Base-by-base conservation (phyloP, 23 tunicate species). In the Botrylloides violaceus region DNA sequence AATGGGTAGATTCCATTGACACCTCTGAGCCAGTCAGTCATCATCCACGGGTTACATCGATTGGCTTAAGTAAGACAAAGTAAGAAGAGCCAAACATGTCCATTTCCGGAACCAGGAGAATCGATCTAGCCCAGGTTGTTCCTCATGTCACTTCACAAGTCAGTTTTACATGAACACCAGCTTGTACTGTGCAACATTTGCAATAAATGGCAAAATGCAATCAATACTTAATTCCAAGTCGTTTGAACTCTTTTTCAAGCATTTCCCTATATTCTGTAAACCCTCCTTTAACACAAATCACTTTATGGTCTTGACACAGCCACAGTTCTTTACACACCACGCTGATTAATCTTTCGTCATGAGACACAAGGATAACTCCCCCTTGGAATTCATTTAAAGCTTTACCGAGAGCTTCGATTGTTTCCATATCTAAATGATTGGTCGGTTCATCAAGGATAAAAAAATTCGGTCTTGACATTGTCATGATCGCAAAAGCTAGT, bases 391-490 rank as follows among this genome's bases (percentile, higher is more conserved):
- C 66, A 47, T 92, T 92, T n/a, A 92, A 71, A n/a, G 92, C 87
- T 9, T 61, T 73, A 18, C 84, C 92, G 12, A 92, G 77, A 19
- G 99, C 99, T 43, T 89, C 99, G 9, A 95, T 89, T 2, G 96
- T 87, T 70, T 95, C 99, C 94, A 95, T 87, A 55, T 95, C 99
- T 65, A 95, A 74, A 64, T 95, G 99, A 57, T 95, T 95, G 18
- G 99, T 95, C 19, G 99, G 99, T 95, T 95, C 99, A 66, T 95
- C 99, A 73, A 95, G 87, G 70, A 95, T 83, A 27, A 95, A 70
- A 64, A 95, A 95, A 84, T 95, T 89, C 33, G 99, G 99, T 61
- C 86, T 66, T 24, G 91, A 70, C 79, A 95, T 70, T 3, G 86
- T 84, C 80, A 95, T 79, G 5, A 82, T 64, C 5, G 99, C 83